These are phyloP conservation scores for Scalopus aquaticus DNA, from an alignment of 2,113 vertebrate species.

Conservation along the genomic window DNA sequence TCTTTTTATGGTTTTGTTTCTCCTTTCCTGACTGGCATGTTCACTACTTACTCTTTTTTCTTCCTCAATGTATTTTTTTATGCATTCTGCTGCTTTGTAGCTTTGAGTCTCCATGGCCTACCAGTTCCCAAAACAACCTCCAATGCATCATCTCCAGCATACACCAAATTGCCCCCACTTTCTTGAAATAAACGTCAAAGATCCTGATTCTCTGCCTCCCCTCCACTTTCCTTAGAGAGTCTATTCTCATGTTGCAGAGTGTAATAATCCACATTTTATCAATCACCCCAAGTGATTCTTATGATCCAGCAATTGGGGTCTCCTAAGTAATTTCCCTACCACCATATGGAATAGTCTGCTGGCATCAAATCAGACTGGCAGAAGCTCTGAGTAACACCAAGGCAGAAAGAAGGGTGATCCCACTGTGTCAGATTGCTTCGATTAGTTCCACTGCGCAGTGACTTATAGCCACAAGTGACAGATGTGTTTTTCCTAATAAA, in stretches of 20 bases:
- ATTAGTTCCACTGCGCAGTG: slow-evolving; percentile 18
- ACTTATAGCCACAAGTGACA: background rate
- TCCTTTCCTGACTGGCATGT: background rate
- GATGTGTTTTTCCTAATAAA: slow-evolving; percentile 39
- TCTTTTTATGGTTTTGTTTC: background rate
- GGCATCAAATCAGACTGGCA: background rate
- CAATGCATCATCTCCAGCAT: background rate
- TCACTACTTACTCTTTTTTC: background rate
- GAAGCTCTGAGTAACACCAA: background rate
- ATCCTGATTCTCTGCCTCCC: background rate
- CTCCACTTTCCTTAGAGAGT: background rate
- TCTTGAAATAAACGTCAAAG: background rate
- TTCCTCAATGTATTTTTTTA: background rate
- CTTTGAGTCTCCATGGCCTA: background rate
- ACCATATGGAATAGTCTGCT: background rate
- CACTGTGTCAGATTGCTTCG: background rate
- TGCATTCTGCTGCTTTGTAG: background rate
- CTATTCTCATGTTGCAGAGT: background rate
- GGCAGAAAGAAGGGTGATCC: background rate
- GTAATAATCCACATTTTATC: background rate
- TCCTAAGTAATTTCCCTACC: background rate
- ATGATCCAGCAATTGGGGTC: background rate
- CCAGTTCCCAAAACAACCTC: background rate
- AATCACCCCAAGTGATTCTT: background rate
- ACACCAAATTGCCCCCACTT: too few species aligned